These are phyloP conservation scores for Aphaenogaster floridana DNA, from an alignment of 1,140 invertebrate genomes.

Conservation along the genomic window DNA sequence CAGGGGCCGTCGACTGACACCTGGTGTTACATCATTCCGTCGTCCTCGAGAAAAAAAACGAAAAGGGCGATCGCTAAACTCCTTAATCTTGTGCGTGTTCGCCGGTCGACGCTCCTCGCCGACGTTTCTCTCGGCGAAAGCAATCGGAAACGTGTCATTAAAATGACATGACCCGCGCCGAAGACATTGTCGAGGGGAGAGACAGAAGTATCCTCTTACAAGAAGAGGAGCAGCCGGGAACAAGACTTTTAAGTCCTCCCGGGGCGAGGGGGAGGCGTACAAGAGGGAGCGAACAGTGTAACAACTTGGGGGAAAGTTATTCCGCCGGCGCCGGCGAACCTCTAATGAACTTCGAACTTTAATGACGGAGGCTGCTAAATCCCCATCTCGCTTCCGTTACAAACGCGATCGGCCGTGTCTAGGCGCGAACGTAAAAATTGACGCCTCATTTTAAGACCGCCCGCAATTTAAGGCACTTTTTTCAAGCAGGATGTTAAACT, in stretches of 20 bases:
- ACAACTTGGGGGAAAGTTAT: conserved; percentile 63
- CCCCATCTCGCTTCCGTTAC: conserved; percentile 13
- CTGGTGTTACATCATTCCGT: conserved; percentile 20
- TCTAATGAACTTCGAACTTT: conserved; percentile 69
- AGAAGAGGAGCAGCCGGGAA: conserved; percentile 20
- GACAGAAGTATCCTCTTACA: neutral
- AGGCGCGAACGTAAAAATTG: conserved; percentile 46
- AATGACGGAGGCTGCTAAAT: conserved; percentile 59
- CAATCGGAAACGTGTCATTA: conserved; percentile 65
- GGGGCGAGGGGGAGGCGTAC: neutral
- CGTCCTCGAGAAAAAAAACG: neutral
- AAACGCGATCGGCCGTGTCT: conserved; percentile 8
- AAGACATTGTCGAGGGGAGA: conserved; percentile 5
- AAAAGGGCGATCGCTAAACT: conserved; percentile 32
- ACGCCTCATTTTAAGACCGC: neutral
- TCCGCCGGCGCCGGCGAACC: conserved; percentile 12
- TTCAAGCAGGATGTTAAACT: neutral
- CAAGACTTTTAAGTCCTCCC: conserved; percentile 60
- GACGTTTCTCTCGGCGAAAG: conserved; percentile 30
- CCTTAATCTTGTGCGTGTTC: neutral
- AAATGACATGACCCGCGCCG: conserved; percentile 48
- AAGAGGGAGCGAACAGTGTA: conserved; percentile 34
- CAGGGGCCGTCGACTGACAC: neutral
- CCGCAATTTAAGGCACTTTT: neutral
- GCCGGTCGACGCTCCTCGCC: conserved; percentile 15